A percentile compares a stretch with the other conserved stretches of the same genome.
Conservation (phyloP, 2,888 invertebrate genomes). For the Biston stratarius region DNA sequence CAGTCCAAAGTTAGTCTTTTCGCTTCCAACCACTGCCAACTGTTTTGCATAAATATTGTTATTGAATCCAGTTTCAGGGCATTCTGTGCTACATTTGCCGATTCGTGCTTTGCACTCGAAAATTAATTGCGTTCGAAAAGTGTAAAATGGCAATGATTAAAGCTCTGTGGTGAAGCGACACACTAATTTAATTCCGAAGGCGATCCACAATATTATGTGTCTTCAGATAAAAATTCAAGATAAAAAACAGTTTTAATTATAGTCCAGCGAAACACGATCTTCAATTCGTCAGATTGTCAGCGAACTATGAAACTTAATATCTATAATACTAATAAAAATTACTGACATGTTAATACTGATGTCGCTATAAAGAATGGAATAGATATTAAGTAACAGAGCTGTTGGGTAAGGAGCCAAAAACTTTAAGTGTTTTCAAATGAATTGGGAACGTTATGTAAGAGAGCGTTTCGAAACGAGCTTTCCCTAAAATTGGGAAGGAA, state of each 20-base stretch:
- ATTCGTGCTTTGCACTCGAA: too few relatives aligned
- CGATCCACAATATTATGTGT: slow-evolving; percentile 46
- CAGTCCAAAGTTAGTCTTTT: too few relatives aligned
- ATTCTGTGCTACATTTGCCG: too few relatives aligned
- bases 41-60: too few relatives aligned
- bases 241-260: slow-evolving; percentile 25
- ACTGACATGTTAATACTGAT: slow-evolving; percentile 2
- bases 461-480: slow-evolving; percentile 4
- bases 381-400: slow-evolving; percentile 4
- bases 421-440: slow-evolving; percentile 18
- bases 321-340: slow-evolving; percentile 36
- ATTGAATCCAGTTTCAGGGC: too few relatives aligned
- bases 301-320: slow-evolving; percentile 56
- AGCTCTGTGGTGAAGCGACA: slow-evolving; percentile 17
- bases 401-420: slow-evolving; percentile 25
- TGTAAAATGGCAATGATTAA: slow-evolving; percentile 19
- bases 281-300: slow-evolving; percentile 49
- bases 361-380: background rate
- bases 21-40: too few relatives aligned
- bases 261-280: slow-evolving; percentile 47
- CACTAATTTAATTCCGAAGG: slow-evolving; percentile 39
- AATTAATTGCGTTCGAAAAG: background rate
- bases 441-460: slow-evolving; percentile 5
- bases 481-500: background rate
- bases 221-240: slow-evolving; percentile 26